phyloP scores from a whole-genome alignment of 2,888 invertebrate species.

The Syrista parreyssii region DNA sequence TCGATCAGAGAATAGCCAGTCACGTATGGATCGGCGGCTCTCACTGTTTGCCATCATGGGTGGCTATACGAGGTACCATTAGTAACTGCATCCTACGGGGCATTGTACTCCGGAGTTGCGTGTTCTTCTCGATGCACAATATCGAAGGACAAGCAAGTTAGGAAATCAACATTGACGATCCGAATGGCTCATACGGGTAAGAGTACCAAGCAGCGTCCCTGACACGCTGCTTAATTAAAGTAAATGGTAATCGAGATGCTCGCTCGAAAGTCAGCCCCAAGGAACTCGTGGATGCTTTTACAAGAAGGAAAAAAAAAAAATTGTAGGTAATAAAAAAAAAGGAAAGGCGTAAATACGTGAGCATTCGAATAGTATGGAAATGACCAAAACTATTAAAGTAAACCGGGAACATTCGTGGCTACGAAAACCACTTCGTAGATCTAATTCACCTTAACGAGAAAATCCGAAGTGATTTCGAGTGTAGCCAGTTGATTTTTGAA shows the following conservation, averaged over 20 bases:
- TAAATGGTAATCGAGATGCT: background rate
- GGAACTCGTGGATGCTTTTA: background rate
- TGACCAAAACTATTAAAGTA: background rate
- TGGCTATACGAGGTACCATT: slow-evolving; percentile 42
- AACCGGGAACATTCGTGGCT: background rate
- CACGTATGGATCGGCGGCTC: slow-evolving; percentile 37
- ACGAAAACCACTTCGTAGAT: background rate
- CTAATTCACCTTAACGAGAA: background rate
- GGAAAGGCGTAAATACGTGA: background rate
- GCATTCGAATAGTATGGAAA: background rate
- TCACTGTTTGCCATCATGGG: slow-evolving; percentile 37
- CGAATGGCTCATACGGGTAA: background rate
- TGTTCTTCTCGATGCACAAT: background rate
- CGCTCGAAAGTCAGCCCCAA: background rate
- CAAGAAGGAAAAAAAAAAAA: background rate
- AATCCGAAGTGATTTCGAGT: background rate
- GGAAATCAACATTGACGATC: background rate
- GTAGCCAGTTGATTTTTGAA: background rate
- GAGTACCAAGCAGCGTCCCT: background rate
- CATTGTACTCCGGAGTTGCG: slow-evolving; percentile 38
- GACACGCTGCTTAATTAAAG: background rate
- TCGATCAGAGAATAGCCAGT: slow-evolving; percentile 43
- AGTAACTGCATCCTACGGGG: slow-evolving; percentile 35
- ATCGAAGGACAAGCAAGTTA: background rate
- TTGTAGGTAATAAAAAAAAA: background rate